Evolutionary conservation across 1,140 invertebrate species (phyloP).

Genomic region (Diploscapter pachys): DNA sequence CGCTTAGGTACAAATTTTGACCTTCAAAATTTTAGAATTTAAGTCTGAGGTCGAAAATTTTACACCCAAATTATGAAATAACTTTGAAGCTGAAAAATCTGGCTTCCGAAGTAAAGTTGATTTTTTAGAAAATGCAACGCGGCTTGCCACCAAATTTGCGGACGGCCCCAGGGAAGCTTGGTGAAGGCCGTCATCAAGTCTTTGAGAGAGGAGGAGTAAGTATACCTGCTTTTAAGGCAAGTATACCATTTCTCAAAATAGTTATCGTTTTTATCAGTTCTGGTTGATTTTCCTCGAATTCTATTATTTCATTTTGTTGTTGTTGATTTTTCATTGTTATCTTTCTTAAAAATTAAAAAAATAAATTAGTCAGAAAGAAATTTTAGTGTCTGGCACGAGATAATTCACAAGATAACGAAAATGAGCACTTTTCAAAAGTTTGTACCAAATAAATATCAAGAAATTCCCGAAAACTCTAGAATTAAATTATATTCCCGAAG

Average conservation of each 20-base stretch:
- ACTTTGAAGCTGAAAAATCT: too few species aligned
- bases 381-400: too few species aligned
- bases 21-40: neutral
- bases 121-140: too few species aligned
- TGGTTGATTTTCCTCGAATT: neutral
- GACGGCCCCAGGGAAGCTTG: too few species aligned
- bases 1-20: neutral
- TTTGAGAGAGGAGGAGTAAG: neutral
- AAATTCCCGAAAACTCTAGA: neutral
- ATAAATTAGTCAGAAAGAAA: too few species aligned
- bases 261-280: constrained; percentile 7
- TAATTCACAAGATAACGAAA: neutral
- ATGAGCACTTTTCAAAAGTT: neutral
- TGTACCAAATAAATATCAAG: neutral
- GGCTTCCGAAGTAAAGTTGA: too few species aligned
- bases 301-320: too few species aligned
- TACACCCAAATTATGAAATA: neutral
- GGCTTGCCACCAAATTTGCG: too few species aligned
- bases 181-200: too few species aligned
- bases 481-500: neutral
- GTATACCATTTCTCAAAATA: constrained; percentile 3
- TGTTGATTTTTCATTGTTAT: too few species aligned
- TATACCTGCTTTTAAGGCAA: neutral
- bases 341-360: too few species aligned
- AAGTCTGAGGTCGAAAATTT: neutral